Conservation (phyloP, 2,113 vertebrate species). For the Nannobrachium achirus region DNA sequence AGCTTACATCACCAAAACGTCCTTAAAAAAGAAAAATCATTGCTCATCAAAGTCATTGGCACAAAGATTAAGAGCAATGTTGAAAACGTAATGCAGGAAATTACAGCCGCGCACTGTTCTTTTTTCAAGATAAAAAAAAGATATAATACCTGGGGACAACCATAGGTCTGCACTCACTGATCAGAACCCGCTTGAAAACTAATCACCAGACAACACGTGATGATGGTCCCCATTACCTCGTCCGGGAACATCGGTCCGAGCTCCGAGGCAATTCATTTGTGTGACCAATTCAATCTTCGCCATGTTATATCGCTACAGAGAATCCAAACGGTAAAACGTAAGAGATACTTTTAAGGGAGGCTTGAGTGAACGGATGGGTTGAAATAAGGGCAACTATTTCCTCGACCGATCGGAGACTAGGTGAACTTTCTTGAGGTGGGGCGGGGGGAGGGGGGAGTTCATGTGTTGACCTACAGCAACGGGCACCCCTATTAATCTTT, state of each 20-base stretch:
- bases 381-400: conserved; percentile 2
- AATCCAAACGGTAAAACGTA: conserved; percentile 33
- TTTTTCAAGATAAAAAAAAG: conserved; percentile 27
- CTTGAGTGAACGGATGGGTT: neutral
- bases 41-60: conserved; percentile 53
- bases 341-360: neutral
- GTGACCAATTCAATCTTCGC: conserved; percentile 27
- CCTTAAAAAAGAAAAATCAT: conserved; percentile 29
- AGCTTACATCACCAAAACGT: conserved; percentile 5
- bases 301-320: conserved; percentile 28
- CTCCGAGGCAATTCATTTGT: conserved; percentile 8
- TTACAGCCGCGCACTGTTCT: conserved; percentile 1
- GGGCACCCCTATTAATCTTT: conserved; percentile 8
- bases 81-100: conserved; percentile 31
- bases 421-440: conserved; percentile 9
- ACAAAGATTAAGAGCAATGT: conserved; percentile 53
- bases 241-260: conserved; percentile 17
- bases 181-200: neutral
- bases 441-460: neutral
- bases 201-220: conserved; percentile 33
- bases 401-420: conserved; percentile 17
- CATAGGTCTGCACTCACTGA: neutral
- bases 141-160: conserved; percentile 10
- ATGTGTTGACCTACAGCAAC: conserved; percentile 41
- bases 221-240: conserved; percentile 36